Conservation (phyloP, 2,888 invertebrate genomes). For the Lasioglossum oenotherae region DNA sequence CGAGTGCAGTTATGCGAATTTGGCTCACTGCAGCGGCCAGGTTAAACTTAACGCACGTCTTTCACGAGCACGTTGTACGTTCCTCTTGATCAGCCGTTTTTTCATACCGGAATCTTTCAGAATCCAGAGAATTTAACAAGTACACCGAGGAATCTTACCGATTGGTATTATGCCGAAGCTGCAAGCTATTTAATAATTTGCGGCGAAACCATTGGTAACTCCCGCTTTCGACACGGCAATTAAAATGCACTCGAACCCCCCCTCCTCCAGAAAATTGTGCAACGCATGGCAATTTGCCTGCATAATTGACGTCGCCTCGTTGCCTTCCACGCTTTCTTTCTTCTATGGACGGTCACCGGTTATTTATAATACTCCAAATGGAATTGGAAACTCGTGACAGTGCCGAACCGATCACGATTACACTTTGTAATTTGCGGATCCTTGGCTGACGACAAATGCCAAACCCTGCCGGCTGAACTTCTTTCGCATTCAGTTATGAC, state of each 20-base stretch:
- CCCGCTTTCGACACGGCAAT: slow-evolving; percentile 7
- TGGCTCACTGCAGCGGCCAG: background rate
- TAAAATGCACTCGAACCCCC: slow-evolving; percentile 27
- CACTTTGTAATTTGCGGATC: slow-evolving; percentile 44
- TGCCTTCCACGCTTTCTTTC: background rate
- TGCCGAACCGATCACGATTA: slow-evolving; percentile 19
- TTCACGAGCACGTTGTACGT: background rate
- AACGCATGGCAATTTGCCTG: slow-evolving; percentile 2
- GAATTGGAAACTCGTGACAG: background rate
- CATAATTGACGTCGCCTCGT: slow-evolving; percentile 15
- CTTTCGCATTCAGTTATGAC: slow-evolving; percentile 32
- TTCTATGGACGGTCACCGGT: background rate
- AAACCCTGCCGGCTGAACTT: slow-evolving; percentile 15
- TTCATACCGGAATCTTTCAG: background rate
- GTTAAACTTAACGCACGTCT: background rate
- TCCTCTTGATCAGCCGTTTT: background rate
- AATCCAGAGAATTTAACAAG: too few relatives aligned
- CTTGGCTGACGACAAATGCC: slow-evolving; percentile 31
- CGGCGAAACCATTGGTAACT: background rate
- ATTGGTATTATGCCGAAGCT: background rate
- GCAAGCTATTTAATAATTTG: background rate
- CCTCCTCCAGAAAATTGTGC: slow-evolving; percentile 24
- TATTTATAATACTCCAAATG: slow-evolving; percentile 27
- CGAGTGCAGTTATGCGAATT: background rate
- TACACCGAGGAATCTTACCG: slow-evolving; percentile 9